phyloP scores from a whole-genome alignment of 2,888 invertebrate genomes.

The Therioaphis trifolii region DNA sequence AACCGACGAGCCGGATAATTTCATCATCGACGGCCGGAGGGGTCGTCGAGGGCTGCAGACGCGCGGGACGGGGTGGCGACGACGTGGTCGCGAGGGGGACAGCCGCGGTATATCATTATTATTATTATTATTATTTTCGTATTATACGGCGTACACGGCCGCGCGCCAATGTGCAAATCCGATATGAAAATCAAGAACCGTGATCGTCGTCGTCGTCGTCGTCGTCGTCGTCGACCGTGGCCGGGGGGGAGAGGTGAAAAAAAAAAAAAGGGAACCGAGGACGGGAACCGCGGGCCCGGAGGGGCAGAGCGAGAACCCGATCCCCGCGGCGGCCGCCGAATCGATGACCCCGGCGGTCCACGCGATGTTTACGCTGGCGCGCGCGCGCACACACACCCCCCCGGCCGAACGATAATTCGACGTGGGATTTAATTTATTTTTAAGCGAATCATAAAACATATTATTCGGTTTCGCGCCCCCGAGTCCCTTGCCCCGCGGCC shows the following conservation, averaged over 20 bases:
- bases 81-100: neutral
- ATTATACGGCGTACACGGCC: neutral
- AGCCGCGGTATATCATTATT: neutral
- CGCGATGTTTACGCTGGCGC: too few species aligned
- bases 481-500: too few species aligned
- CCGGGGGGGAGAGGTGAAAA: neutral
- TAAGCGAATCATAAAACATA: too few species aligned
- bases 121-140: too few species aligned
- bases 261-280: neutral
- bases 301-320: neutral
- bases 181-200: constrained; percentile 47
- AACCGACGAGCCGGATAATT: constrained; percentile 52
- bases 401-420: too few species aligned
- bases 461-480: too few species aligned
- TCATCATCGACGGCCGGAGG: constrained; percentile 19
- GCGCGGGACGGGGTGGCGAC: neutral
- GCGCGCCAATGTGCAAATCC: constrained; percentile 47
- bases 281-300: too few species aligned
- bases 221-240: too few species aligned
- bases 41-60: neutral
- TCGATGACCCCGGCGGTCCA: neutral
- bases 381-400: too few species aligned
- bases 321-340: neutral
- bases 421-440: too few species aligned
- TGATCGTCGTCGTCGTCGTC: neutral